phyloP scores from a whole-genome alignment of 2,113 vertebrate genomes.

The Serilophus lunatus region DNA sequence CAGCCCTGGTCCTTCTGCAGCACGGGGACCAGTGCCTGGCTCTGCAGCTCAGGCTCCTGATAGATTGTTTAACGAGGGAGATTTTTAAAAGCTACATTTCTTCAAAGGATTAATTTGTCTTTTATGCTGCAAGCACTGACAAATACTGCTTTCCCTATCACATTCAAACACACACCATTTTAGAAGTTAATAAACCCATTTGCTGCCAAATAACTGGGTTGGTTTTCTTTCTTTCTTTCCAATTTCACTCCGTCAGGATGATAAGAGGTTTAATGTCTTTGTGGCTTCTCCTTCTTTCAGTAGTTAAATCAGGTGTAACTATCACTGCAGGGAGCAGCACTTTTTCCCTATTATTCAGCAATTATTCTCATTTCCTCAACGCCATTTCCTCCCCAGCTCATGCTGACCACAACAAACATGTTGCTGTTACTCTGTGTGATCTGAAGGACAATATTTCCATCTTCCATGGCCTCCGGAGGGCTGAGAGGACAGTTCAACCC shows the following conservation, averaged over 20 bases:
- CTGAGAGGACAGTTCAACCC: background rate
- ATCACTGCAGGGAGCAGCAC: slow-evolving; percentile 29
- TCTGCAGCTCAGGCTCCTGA: background rate
- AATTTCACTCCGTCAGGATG: slow-evolving; percentile 42
- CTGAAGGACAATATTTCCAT: background rate
- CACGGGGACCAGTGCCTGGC: background rate
- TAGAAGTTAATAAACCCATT: slow-evolving; percentile 71
- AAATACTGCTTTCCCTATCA: slow-evolving; percentile 72
- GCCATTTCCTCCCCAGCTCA: background rate
- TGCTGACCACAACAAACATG: background rate
- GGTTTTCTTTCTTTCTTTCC: slow-evolving; percentile 29
- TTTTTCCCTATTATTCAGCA: slow-evolving; percentile 51
- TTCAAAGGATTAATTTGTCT: slow-evolving; percentile 74
- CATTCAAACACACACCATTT: slow-evolving; percentile 69
- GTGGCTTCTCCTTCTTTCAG: slow-evolving; percentile 32
- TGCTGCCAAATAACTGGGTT: slow-evolving; percentile 59
- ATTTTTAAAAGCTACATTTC: slow-evolving; percentile 65
- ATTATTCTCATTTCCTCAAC: slow-evolving; percentile 35
- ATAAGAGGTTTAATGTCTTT: slow-evolving; percentile 75
- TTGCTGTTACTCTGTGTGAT: background rate
- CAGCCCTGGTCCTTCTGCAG: background rate
- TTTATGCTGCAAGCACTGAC: slow-evolving; percentile 67
- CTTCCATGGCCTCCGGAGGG: background rate
- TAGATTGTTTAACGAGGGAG: background rate
- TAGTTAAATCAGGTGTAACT: slow-evolving; percentile 62